Conservation (phyloP, 2,113 vertebrate genomes). For the Cyprinodon tularosa region DNA sequence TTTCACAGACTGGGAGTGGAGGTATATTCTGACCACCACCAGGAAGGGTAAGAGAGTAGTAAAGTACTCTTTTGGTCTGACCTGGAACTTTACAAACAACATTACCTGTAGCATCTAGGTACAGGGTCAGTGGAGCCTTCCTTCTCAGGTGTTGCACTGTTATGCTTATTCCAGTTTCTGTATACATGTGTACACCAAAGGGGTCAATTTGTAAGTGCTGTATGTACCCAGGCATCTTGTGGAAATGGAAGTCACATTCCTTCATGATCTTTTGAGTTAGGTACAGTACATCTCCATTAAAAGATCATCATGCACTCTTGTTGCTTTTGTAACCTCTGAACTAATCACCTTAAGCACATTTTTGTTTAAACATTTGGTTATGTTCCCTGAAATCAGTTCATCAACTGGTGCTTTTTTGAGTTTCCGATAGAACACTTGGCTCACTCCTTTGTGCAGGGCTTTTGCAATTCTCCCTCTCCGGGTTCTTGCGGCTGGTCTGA, state of each 20-base stretch:
- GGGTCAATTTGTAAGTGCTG: neutral
- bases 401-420: neutral
- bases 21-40: no score
- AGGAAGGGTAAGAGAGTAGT: no score
- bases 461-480: neutral
- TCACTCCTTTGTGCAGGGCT: conserved; percentile 3
- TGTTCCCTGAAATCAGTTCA: conserved; percentile 20
- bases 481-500: neutral
- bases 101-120: no score
- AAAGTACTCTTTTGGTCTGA: no score
- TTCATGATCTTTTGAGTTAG: neutral
- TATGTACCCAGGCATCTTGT: neutral
- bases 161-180: neutral
- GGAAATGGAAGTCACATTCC: neutral
- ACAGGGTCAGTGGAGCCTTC: no score
- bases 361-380: conserved; percentile 10
- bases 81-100: no score
- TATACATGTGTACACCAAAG: conserved; percentile 3
- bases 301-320: neutral
- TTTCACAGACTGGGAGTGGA: no score
- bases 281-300: neutral
- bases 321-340: neutral
- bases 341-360: neutral
- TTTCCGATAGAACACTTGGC: conserved; percentile 3
- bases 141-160: no score